These are phyloP conservation scores for Cantharis nigra DNA, from an alignment of 2,888 invertebrate genomes.

Conservation along the genomic window DNA sequence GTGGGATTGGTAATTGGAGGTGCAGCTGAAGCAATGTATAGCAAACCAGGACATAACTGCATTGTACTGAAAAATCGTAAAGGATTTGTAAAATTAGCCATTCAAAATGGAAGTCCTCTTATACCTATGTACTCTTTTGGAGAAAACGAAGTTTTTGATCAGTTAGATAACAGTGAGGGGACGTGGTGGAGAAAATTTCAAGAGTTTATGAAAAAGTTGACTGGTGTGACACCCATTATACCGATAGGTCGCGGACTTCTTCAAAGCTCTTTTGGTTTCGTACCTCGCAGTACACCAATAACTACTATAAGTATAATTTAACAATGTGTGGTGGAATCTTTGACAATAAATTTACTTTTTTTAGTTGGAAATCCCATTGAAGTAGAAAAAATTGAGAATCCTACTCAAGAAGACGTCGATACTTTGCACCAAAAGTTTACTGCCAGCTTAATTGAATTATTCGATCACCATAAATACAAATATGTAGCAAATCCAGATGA, in stretches of 20 bases:
- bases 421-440: constrained; percentile 77
- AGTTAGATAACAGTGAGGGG: constrained; percentile 73
- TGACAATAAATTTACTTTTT: constrained; percentile 12
- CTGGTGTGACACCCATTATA: constrained; percentile 77
- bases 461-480: no score
- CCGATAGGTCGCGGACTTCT: constrained; percentile 86
- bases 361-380: constrained; percentile 86
- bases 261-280: constrained; percentile 85
- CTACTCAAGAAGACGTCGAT: constrained; percentile 76
- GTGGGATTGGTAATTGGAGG: constrained; percentile 85
- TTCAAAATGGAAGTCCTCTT: constrained; percentile 68
- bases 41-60: constrained; percentile 75
- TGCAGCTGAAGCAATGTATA: constrained; percentile 84
- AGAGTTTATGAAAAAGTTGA: constrained; percentile 65
- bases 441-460: no score
- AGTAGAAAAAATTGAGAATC: constrained; percentile 71
- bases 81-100: constrained; percentile 55
- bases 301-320: constrained; percentile 78
- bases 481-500: constrained; percentile 65
- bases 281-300: constrained; percentile 81
- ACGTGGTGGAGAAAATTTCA: constrained; percentile 71
- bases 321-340: neutral
- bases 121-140: constrained; percentile 92
- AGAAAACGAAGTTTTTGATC: constrained; percentile 83
- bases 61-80: constrained; percentile 77